These are phyloP conservation scores for Megathymus violae DNA, from an alignment of 1,140 invertebrate species.

Conservation along the genomic window DNA sequence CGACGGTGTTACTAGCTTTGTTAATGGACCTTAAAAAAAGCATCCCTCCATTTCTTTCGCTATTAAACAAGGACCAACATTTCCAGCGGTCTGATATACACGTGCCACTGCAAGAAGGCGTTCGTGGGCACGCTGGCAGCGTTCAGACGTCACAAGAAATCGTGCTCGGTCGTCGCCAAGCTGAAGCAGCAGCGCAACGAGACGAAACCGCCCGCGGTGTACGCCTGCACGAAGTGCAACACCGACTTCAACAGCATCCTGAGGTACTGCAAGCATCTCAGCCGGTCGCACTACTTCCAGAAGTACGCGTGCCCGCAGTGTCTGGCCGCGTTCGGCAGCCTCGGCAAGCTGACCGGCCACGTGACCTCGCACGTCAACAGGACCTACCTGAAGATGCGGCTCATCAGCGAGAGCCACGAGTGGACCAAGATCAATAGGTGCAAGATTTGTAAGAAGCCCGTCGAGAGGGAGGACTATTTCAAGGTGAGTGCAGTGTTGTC, in stretches of 20 bases:
- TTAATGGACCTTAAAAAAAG: no score
- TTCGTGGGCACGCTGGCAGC: neutral
- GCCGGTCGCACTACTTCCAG: neutral
- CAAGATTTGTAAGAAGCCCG: conserved; percentile 21
- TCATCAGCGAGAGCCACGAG: neutral
- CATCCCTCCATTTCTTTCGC: no score
- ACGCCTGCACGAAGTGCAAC: neutral
- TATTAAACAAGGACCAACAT: no score
- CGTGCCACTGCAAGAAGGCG: neutral
- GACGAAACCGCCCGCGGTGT: neutral
- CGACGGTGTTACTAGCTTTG: no score
- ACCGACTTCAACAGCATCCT: neutral
- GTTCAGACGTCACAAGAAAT: neutral
- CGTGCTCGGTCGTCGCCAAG: neutral
- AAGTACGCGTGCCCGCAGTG: conserved; percentile 34
- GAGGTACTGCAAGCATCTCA: neutral
- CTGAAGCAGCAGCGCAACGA: neutral
- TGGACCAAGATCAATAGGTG: conserved; percentile 9
- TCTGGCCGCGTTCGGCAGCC: neutral
- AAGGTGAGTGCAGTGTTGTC: neutral
- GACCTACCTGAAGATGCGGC: conserved; percentile 10
- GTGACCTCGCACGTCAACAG: conserved; percentile 29
- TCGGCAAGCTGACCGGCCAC: neutral
- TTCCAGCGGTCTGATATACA: neutral
- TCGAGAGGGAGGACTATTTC: neutral